Base-by-base conservation (phyloP, 37 sponge, comb jelly and placozoan species). In the Crambe crambe region DNA sequence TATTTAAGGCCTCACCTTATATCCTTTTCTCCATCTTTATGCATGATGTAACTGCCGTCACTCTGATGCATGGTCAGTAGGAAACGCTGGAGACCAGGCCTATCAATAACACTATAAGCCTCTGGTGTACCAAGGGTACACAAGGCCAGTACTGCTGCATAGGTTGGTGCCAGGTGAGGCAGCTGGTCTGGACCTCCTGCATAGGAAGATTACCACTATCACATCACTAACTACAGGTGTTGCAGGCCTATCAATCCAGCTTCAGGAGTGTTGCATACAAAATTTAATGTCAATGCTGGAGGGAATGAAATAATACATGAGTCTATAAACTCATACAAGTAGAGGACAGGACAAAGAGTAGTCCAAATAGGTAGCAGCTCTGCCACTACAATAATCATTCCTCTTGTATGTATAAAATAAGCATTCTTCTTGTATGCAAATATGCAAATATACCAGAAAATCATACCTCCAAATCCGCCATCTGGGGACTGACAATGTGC, bases 101-200 rank as follows among this genome's bases (percentile, higher is more conserved):
- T 89, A 62, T 94, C 86, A 70, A 97, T 91, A 26, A 70, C 79
- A 20, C 78, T 54, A 77, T 89, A 96, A 8, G 93, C 97, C 41
- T 89, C 89, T 35, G 84, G 77, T 26, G 89, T 85, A 15, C 95
- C 96, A n/a, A 98, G 64, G 15, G 80, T 81, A 68, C 92, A 93
- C 9, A 98, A 70, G 29, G 99, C 88, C 0, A 93, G 79, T 15
- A 95, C 87, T 35, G 99, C 94, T 22, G 96, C 94, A 89, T 98
- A 98, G 6, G 99, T 98, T 0, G 99, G 85, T 9, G 99, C 99
- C 17, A 96, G 70, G 66, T 98, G 99, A 26, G 99, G 88, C 35
- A 94, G 58, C 80, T 98, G 99, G 12, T 94, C 96, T 10, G 97
- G 97, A 31, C 97, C 97, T 30, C 97, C 97, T 78, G 72, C 58